phyloP scores from a whole-genome alignment of 2,113 vertebrate genomes.

The Gallinago jamesoni region DNA sequence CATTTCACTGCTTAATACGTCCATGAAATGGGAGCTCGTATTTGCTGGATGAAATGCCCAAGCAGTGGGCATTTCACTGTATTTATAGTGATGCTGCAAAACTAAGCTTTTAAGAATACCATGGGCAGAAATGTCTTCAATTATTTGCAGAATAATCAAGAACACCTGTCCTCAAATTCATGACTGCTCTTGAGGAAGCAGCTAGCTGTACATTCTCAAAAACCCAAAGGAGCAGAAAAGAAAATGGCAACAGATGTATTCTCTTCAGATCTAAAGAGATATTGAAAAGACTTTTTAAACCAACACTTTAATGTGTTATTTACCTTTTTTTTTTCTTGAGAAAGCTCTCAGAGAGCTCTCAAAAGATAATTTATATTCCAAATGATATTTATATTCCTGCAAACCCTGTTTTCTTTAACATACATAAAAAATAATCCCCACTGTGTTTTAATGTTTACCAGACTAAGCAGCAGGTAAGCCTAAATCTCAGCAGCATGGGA shows the following conservation, averaged over 20 bases:
- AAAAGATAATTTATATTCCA: neutral
- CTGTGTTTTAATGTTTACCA: neutral
- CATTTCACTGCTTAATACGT: neutral
- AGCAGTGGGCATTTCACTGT: neutral
- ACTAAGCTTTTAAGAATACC: neutral
- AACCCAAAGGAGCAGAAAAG: neutral
- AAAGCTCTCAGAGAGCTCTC: neutral
- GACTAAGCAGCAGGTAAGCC: neutral
- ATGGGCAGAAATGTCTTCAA: neutral
- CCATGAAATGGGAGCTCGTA: neutral
- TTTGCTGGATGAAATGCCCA: neutral
- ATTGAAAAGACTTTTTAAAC: neutral
- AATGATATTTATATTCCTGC: neutral
- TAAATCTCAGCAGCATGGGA: neutral
- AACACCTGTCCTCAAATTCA: neutral
- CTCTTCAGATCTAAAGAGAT: neutral
- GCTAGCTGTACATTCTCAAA: neutral
- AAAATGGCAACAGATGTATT: neutral
- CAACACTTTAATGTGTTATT: conserved; percentile 12
- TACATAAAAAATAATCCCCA: neutral
- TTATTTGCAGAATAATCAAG: neutral
- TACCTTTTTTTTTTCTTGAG: neutral
- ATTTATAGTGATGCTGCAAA: neutral
- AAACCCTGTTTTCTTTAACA: neutral
- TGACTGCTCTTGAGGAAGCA: neutral